These are phyloP conservation scores for Oasisia sp. DNA, from an alignment of 2,888 invertebrate species.

Conservation along the genomic window DNA sequence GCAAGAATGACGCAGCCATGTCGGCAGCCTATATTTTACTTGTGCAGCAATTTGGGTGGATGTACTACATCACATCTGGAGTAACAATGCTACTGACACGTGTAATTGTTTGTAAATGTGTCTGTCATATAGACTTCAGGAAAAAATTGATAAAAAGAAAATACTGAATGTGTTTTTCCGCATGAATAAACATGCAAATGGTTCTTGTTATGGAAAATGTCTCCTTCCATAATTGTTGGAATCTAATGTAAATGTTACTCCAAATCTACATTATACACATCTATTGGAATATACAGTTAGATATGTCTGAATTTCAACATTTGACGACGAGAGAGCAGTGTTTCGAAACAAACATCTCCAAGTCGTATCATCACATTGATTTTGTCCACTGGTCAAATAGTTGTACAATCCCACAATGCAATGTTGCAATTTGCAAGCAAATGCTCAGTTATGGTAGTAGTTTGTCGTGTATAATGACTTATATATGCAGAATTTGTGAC, in stretches of 20 bases:
- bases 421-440: neutral
- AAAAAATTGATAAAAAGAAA: neutral
- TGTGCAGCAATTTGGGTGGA: neutral
- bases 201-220: neutral
- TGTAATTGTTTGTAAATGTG: neutral
- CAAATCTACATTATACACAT: neutral
- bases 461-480: neutral
- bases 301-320: neutral
- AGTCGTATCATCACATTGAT: neutral
- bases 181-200: neutral
- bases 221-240: neutral
- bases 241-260: neutral
- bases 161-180: neutral
- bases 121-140: neutral
- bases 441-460: neutral
- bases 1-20: neutral
- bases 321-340: neutral
- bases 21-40: neutral
- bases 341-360: neutral
- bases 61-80: neutral
- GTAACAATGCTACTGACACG: neutral
- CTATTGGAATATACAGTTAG: neutral
- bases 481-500: neutral
- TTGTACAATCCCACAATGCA: neutral
- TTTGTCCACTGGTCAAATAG: neutral